phyloP scores from a whole-genome alignment of 2,113 vertebrate species.

The Nothoprocta perdicaria region DNA sequence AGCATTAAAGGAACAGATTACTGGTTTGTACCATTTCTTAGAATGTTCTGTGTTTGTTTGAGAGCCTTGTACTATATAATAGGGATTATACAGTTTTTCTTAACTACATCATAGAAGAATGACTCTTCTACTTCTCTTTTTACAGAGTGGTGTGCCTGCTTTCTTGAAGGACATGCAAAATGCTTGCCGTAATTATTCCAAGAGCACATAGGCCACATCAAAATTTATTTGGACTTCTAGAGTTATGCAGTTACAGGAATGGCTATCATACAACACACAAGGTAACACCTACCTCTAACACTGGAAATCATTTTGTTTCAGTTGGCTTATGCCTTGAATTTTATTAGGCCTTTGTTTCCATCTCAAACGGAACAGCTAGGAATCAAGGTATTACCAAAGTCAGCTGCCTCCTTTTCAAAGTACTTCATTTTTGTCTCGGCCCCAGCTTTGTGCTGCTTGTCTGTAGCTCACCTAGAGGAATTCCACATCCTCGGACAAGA shows the following conservation, averaged over 20 bases:
- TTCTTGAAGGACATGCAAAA: conserved; percentile 88
- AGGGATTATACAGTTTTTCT: background rate
- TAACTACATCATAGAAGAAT: background rate
- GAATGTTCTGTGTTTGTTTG: background rate
- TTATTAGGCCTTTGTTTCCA: background rate
- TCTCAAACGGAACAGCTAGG: background rate
- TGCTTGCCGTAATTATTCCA: conserved; percentile 83
- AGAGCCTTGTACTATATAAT: background rate
- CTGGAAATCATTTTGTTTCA: background rate
- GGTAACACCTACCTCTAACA: conserved; percentile 54
- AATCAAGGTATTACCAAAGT: background rate
- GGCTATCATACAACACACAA: background rate
- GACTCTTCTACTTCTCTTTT: conserved; percentile 32
- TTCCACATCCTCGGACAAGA: background rate
- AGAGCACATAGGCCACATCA: conserved; percentile 27
- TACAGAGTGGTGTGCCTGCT: conserved; percentile 87
- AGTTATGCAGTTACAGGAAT: conserved; percentile 4
- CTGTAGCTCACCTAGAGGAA: background rate
- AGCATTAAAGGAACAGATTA: background rate
- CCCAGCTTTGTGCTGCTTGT: background rate
- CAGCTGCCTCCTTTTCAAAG: background rate
- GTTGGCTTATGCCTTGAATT: conserved; percentile 3
- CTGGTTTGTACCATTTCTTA: background rate
- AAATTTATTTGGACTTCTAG: background rate
- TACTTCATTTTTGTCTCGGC: background rate